Percentiles rank a stretch among this genome's conserved stretches.
These are phyloP conservation scores for Parus major DNA, from an alignment of 2,113 vertebrate genomes.

Conservation along the genomic window DNA sequence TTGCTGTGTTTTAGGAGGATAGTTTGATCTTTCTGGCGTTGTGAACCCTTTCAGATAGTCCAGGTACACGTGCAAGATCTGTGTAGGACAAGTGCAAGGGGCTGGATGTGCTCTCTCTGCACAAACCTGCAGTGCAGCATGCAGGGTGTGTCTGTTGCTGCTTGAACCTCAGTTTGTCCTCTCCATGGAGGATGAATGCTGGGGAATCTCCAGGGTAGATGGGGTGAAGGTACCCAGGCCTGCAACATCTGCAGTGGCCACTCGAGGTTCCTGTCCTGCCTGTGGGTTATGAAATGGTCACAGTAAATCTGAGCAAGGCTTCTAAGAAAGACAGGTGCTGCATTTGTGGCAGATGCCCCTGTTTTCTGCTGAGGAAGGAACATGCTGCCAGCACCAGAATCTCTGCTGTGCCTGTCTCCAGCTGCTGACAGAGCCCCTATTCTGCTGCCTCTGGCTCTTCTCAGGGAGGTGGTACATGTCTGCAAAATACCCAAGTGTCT, in stretches of 20 bases:
- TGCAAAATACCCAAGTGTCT: not conserved
- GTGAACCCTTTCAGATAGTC: not conserved
- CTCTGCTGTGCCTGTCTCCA: not conserved
- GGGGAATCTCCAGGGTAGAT: not conserved
- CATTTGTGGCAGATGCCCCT: not conserved
- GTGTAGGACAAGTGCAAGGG: not conserved
- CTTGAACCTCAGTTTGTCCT: not conserved
- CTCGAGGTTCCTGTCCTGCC: not conserved
- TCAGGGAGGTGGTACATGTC: not conserved
- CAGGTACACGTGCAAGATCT: not conserved
- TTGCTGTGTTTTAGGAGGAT: not conserved
- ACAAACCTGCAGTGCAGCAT: not conserved
- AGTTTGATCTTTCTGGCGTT: not conserved
- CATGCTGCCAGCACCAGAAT: not conserved
- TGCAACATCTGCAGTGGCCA: not conserved
- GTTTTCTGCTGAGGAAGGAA: not conserved
- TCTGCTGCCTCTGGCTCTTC: not conserved
- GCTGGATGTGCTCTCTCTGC: not conserved
- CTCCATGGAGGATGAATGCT: not conserved
- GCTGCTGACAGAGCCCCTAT: not conserved
- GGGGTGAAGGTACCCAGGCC: not conserved
- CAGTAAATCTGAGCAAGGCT: not conserved
- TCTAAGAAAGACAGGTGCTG: not conserved
- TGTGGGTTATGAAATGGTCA: not conserved
- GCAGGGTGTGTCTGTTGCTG: not conserved